Conservation (phyloP, 2,888 invertebrate species). For the Cantharis rufa region DNA sequence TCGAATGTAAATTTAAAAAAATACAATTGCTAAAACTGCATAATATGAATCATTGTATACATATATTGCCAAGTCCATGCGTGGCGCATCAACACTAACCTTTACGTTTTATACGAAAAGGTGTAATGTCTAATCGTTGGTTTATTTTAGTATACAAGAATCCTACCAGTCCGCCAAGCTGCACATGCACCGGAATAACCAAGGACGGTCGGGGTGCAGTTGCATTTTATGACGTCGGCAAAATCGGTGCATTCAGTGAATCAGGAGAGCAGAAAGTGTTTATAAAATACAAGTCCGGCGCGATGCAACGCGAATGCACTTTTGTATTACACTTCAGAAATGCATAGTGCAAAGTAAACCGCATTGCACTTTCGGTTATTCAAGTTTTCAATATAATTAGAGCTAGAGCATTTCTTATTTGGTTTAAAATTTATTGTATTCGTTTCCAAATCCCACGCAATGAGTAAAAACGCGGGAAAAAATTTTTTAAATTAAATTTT, state of each 20-base stretch:
- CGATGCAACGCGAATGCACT: slow-evolving; percentile 20
- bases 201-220: slow-evolving; percentile 32
- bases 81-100: neutral
- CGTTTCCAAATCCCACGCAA: neutral
- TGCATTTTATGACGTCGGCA: slow-evolving; percentile 46
- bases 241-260: slow-evolving; percentile 46
- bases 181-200: slow-evolving; percentile 58
- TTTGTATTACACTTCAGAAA: neutral
- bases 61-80: neutral
- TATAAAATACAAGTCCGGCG: slow-evolving; percentile 38
- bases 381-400: neutral
- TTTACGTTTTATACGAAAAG: neutral
- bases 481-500: neutral
- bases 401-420: neutral
- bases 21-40: neutral
- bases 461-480: neutral
- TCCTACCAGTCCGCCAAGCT: slow-evolving; percentile 8
- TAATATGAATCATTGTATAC: neutral
- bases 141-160: neutral
- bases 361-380: neutral
- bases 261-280: slow-evolving; percentile 46
- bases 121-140: neutral
- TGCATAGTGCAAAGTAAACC: neutral
- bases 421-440: neutral
- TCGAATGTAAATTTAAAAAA: neutral